These are phyloP conservation scores for Ostrea denselamellosa DNA, from an alignment of 1,140 invertebrate species.

Conservation along the genomic window DNA sequence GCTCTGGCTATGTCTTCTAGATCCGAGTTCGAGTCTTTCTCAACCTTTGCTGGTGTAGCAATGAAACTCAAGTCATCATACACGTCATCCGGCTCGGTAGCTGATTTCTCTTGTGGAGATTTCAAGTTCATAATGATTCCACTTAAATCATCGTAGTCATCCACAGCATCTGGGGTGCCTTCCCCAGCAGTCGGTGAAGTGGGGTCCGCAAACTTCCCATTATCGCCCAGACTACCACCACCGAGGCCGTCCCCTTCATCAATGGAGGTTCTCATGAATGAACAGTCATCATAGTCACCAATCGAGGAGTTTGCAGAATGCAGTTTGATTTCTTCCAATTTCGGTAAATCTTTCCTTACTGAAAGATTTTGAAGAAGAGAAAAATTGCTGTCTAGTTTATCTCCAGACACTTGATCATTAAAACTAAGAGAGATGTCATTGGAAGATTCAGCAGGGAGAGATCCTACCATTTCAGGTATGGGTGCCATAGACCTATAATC, in stretches of 20 bases:
- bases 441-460: no score
- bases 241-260: not conserved
- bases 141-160: not conserved
- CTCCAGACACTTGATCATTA: not conserved
- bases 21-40: not conserved
- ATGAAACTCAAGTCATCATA: not conserved
- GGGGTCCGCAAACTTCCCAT: not conserved
- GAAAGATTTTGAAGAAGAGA: constrained; percentile 7
- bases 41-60: not conserved
- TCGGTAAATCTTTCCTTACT: not conserved
- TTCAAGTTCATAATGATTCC: not conserved
- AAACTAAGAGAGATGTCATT: not conserved
- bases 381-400: constrained; percentile 18
- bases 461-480: no score
- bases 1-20: not conserved
- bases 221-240: not conserved
- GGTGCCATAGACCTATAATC: no score
- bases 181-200: not conserved
- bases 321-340: not conserved
- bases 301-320: not conserved
- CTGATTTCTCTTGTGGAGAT: not conserved
- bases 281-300: constrained; percentile 3
- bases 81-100: not conserved
- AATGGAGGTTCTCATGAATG: constrained; percentile 4
- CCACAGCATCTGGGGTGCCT: not conserved